Evolutionary conservation across 92 coral and sea anemone genomes (phyloP).

Genomic region (Palythoa grandis): DNA sequence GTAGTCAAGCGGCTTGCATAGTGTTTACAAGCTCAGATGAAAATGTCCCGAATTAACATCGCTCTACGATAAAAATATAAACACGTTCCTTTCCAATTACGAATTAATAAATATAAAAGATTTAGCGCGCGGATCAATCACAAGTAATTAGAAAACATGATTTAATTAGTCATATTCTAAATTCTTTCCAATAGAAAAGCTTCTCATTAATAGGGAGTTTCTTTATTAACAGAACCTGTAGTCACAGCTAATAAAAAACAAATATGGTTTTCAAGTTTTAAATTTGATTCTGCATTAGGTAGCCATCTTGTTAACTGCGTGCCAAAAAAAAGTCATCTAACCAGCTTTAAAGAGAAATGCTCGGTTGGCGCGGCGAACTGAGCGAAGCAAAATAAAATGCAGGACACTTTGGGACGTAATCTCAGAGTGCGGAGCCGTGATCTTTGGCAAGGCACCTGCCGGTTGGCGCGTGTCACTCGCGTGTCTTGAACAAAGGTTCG

Average conservation of each 20-base stretch:
- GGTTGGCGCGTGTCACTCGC: slow-evolving; percentile 94
- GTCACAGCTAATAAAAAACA: slow-evolving; percentile 82
- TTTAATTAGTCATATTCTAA: slow-evolving; percentile 94
- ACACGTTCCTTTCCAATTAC: slow-evolving; percentile 80
- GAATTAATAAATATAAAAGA: slow-evolving; percentile 77
- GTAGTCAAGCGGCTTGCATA: slow-evolving; percentile 14
- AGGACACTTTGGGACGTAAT: slow-evolving; percentile 47
- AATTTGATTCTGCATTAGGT: slow-evolving; percentile 76
- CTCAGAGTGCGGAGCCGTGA: slow-evolving; percentile 46
- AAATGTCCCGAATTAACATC: slow-evolving; percentile 75
- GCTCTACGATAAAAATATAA: slow-evolving; percentile 69
- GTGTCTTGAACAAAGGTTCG: slow-evolving; percentile 86
- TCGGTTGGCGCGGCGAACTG: slow-evolving; percentile 12
- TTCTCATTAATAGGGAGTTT: slow-evolving; percentile 72
- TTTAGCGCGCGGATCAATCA: slow-evolving; percentile 97
- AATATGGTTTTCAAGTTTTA: slow-evolving; percentile 69
- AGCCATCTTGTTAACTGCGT: slow-evolving; percentile 79
- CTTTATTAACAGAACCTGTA: slow-evolving; percentile 78
- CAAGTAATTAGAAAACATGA: slow-evolving; percentile 83
- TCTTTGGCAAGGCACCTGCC: slow-evolving; percentile 75
- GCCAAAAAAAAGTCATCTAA: background rate
- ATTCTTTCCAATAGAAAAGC: slow-evolving; percentile 83
- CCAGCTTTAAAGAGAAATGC: background rate
- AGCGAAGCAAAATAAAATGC: slow-evolving; percentile 44
- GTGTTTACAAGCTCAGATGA: slow-evolving; percentile 70